Evolutionary conservation across 2,797 vertebrate genomes (phyloP), one percentile per base, ranked within the genome.

Genomic region (Hippocampus kuda): DNA sequence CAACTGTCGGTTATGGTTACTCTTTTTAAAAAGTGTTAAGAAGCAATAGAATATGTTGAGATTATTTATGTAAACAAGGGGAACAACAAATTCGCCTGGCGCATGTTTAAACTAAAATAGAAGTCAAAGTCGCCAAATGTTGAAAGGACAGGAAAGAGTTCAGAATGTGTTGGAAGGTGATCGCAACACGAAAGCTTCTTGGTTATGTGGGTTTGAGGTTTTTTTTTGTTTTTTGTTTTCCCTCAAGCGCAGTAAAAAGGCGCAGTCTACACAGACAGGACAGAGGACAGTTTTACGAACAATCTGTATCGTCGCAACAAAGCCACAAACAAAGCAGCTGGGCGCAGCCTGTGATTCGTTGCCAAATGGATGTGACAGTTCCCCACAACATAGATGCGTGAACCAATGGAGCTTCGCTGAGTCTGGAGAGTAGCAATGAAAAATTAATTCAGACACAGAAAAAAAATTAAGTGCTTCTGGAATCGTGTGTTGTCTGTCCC

Each of bases 361-460:
- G 86, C 83, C 88, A 90, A 88, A 86, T 81, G 86, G 82, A 78
- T 80, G 79, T 79, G 85, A 84, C 86, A 84, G 84, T 83, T 83
- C 78, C 73, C 78, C 83, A 76, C 74, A 67, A 79, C 87, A 85
- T 85, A 89, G 87, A 88, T 91, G 90, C 87, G 88, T 91, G 87
- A 90, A 91, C 87, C 86, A 86, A 84, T 83, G 87, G 89, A 92
- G 85, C 86, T 84, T 85, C 67, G 81, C 85, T 83, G 88, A 84
- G 80, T 86, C 73, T 87, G 83, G 87, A 76, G 86, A 89, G 84
- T 88, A 84, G 89, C 87, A 88, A 93, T 94, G 77, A 93, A 94
- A 94, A 93, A 94, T 94, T 93, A 90, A 94, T 93, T 90, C 87
- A 75, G 77, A 92, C 88, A 89, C 89, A 54, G 90, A 92, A 92